These are phyloP conservation scores for Xiphorhynchus erythropygius DNA, from an alignment of 2,797 vertebrate genomes.

Conservation along the genomic window DNA sequence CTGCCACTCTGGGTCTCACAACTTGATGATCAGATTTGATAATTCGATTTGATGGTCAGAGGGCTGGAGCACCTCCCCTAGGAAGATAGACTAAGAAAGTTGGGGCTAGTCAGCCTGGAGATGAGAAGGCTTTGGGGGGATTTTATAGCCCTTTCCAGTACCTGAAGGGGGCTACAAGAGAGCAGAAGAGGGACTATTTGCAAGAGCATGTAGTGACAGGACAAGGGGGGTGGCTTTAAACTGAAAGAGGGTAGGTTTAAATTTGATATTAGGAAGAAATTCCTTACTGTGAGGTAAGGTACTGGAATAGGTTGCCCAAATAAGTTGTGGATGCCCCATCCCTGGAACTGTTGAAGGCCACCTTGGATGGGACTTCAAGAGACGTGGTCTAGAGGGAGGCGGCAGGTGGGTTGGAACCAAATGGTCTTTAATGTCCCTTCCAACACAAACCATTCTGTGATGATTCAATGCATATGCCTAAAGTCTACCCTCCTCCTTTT, in stretches of 20 bases:
- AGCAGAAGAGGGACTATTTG: background rate
- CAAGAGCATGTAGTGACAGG: background rate
- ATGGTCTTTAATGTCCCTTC: background rate
- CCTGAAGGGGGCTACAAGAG: background rate
- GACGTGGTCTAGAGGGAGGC: background rate
- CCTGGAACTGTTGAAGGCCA: background rate
- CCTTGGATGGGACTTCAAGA: background rate
- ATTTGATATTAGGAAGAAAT: background rate
- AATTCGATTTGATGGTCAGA: background rate
- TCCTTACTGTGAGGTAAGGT: background rate
- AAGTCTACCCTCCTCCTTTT: background rate
- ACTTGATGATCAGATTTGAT: background rate
- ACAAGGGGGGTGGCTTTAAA: background rate
- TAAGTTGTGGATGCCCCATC: background rate
- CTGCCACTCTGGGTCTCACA: background rate
- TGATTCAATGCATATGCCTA: background rate
- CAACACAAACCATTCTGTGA: background rate
- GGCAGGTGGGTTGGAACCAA: background rate
- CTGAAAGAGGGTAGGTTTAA: background rate
- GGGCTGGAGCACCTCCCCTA: background rate
- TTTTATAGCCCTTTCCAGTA: background rate
- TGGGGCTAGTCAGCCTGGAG: background rate
- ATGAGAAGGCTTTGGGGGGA: background rate
- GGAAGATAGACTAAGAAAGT: background rate
- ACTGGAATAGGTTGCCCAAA: background rate